These are phyloP conservation scores for Anas capensis DNA, from an alignment of 2,797 vertebrate species.

Conservation along the genomic window DNA sequence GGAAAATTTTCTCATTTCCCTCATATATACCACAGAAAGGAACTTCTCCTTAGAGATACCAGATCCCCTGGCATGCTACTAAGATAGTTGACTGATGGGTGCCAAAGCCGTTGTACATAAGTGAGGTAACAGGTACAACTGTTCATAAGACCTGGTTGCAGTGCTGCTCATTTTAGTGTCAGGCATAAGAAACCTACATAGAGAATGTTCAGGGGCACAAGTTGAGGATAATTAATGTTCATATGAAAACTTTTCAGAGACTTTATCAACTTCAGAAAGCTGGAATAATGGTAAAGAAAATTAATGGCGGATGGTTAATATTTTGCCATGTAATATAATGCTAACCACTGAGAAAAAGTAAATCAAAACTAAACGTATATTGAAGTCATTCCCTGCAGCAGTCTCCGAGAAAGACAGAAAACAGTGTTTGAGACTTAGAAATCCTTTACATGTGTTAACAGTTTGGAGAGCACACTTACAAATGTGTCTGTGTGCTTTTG, in stretches of 20 bases:
- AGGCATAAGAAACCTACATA: not conserved
- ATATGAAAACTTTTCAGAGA: not conserved
- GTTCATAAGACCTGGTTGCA: not conserved
- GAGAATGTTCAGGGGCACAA: not conserved
- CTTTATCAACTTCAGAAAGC: conserved; percentile 31
- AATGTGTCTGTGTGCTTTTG: not conserved
- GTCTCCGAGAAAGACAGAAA: not conserved
- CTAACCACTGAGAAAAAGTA: not conserved
- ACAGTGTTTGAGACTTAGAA: not conserved
- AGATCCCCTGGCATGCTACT: not conserved
- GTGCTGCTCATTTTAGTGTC: not conserved
- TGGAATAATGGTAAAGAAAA: conserved; percentile 18
- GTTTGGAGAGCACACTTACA: not conserved
- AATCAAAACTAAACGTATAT: not conserved
- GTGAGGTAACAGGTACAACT: not conserved
- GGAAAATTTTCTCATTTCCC: not conserved
- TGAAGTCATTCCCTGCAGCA: not conserved
- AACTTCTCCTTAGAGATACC: not conserved
- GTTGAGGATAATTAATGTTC: not conserved
- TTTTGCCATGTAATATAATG: not conserved
- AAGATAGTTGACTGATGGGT: not conserved
- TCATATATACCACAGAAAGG: not conserved
- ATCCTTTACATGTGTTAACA: not conserved
- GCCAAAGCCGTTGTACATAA: not conserved
- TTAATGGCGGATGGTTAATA: not conserved